phyloP scores from a whole-genome alignment of 2,113 vertebrate genomes.

The Eublepharis macularius region DNA sequence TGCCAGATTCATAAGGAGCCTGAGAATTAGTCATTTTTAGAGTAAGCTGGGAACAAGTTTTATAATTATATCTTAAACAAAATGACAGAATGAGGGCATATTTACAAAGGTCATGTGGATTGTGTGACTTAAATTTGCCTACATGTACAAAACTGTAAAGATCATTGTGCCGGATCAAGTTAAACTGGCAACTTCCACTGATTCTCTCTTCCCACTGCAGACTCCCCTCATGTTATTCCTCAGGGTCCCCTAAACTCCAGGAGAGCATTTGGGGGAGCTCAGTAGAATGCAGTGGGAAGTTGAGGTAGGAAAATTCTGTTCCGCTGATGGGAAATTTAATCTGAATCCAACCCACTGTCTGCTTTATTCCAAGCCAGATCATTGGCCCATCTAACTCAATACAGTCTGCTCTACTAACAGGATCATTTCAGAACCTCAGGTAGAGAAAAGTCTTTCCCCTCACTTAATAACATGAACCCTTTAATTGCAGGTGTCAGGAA shows the following conservation, averaged over 20 bases:
- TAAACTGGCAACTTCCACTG: not conserved
- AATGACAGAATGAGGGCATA: constrained; percentile 22
- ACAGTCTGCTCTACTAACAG: no score
- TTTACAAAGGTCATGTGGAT: not conserved
- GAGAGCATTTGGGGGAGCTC: not conserved
- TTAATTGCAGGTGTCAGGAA: no score
- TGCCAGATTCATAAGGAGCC: constrained; percentile 15
- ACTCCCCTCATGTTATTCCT: not conserved
- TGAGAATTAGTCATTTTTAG: constrained; percentile 17
- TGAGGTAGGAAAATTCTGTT: no score
- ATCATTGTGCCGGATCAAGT: not conserved
- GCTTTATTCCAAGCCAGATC: no score
- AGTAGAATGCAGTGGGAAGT: no score
- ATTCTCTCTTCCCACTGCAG: no score
- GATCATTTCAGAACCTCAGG: no score
- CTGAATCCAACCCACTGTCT: no score
- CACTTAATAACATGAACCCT: no score
- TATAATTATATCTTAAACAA: constrained; percentile 11
- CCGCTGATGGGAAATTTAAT: no score
- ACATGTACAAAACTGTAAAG: not conserved
- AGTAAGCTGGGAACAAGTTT: constrained; percentile 4
- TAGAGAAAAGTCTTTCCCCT: no score
- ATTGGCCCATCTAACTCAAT: no score
- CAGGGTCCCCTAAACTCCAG: not conserved
- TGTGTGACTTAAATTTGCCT: constrained; percentile 31